Base-by-base conservation (phyloP, 2,797 vertebrate genomes). In the Poeciliopsis gracilis region DNA sequence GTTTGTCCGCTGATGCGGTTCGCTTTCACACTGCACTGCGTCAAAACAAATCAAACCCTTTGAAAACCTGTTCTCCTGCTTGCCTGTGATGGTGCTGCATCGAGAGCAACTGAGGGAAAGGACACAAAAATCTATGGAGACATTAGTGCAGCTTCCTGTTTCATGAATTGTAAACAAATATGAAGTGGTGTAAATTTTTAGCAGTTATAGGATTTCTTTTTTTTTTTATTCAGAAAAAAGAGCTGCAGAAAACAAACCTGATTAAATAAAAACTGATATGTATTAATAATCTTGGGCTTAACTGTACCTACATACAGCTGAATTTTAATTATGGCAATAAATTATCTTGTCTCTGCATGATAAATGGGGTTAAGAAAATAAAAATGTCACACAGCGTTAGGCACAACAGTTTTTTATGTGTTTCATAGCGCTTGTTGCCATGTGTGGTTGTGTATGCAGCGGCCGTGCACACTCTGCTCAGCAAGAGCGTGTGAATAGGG, bases 291-390 rank as follows among this genome's bases (percentile, higher is more conserved):
- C 25, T 43, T 45, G 25, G 12, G 81, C 73, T 82, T 66, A 23
- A 3, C 16, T 43, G 83, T n/a, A 41, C 80, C 57, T 84, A 25
- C 5, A 43, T 82, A 55, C 57, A 82, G 80, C 36, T 75, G 55
- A 55, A 57, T 82, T 87, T 76, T 83, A 69, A 45, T 59, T 25
- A 9, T 69, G 75, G 25, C 46, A 70, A 71, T 74, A 72, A 77
- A 57, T 79, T 74, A 49, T 77, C 86, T 86, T 86, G 76, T 81
- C 77, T 72, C 72, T 12, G 10, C 77, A 61, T 86, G 90, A 94
- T 86, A 67, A 89, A 94, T 92, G 80, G 75, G 77, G 75, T 80
- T 53, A 33, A 30, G 72, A 79, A 83, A 77, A 77, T 41, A 73
- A 87, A 75, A 89, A 81, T 38, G 59, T 85, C 86, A 79, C 79